A percentile compares a stretch with the other conserved stretches of the same genome.
These are phyloP conservation scores for Bufo gargarizans DNA, from an alignment of 2,113 vertebrate species.

Conservation along the genomic window DNA sequence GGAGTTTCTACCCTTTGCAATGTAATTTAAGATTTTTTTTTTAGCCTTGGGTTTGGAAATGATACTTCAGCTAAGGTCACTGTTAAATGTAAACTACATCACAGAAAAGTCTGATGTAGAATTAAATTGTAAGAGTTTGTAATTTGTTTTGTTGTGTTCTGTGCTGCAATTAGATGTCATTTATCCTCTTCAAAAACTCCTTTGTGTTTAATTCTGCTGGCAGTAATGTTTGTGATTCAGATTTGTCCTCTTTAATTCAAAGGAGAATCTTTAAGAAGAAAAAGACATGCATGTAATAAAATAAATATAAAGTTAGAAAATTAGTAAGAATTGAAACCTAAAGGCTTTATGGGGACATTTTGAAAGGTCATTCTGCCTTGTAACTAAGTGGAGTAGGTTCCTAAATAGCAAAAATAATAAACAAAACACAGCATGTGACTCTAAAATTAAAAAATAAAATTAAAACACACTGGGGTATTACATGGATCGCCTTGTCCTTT, in stretches of 20 bases:
- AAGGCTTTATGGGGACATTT: constrained; percentile 34
- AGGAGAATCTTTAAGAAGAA: constrained; percentile 41
- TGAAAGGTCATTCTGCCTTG: constrained; percentile 20
- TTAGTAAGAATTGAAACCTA: neutral
- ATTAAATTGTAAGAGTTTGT: neutral
- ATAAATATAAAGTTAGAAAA: constrained; percentile 39
- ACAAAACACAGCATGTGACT: neutral
- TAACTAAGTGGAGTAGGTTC: constrained; percentile 10
- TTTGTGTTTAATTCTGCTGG: constrained; percentile 49
- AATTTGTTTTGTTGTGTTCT: constrained; percentile 58
- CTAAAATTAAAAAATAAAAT: neutral
- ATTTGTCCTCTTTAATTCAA: constrained; percentile 36
- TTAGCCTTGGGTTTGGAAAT: constrained; percentile 7
- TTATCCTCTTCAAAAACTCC: constrained; percentile 40
- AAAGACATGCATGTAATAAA: constrained; percentile 11
- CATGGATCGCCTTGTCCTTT: neutral
- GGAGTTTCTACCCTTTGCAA: neutral
- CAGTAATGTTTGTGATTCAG: constrained; percentile 47
- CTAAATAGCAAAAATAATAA: constrained; percentile 18
- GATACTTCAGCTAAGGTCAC: neutral
- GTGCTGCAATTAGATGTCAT: constrained; percentile 38
- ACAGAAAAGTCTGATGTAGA: constrained; percentile 48
- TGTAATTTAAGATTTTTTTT: neutral
- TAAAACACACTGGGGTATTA: neutral
- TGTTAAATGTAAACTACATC: constrained; percentile 54